Conservation (phyloP, 2,888 invertebrate species). For the Oscheius onirici region DNA sequence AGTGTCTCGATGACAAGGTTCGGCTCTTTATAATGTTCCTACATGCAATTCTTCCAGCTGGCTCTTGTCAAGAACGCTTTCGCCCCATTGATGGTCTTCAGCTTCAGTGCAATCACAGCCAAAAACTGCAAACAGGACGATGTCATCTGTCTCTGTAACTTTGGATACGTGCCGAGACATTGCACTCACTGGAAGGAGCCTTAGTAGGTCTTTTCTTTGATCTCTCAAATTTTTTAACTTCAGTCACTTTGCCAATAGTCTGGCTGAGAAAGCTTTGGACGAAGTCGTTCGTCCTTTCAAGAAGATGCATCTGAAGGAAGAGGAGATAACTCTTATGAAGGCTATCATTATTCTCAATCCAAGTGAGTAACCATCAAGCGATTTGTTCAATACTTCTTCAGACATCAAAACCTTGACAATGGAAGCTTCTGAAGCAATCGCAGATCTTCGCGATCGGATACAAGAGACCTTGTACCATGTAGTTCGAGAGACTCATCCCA, state of each 20-base stretch:
- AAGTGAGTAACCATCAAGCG: conserved; percentile 39
- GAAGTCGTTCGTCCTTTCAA: conserved; percentile 67
- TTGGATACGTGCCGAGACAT: conserved; percentile 63
- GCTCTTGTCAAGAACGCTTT: conserved; percentile 65
- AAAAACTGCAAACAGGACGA: conserved; percentile 50
- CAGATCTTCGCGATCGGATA: conserved; percentile 67
- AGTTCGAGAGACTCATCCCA: conserved; percentile 69
- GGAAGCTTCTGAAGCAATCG: conserved; percentile 67
- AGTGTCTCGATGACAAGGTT: conserved; percentile 66
- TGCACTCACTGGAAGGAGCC: conserved; percentile 59
- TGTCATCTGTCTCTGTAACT: conserved; percentile 63
- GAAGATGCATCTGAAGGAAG: conserved; percentile 66
- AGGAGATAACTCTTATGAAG: conserved; percentile 67
- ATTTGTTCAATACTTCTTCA: conserved; percentile 30
- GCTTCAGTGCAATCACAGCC: conserved; percentile 42
- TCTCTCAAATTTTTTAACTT: conserved; percentile 20
- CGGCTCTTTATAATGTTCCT: background rate
- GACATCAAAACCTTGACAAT: conserved; percentile 61
- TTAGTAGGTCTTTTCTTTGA: conserved; percentile 49
- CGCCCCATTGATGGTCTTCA: conserved; percentile 65
- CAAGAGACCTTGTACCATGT: conserved; percentile 69
- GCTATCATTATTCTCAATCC: conserved; percentile 69
- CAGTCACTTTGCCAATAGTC: conserved; percentile 69
- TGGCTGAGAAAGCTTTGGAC: conserved; percentile 65
- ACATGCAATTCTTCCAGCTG: conserved; percentile 43